These are phyloP conservation scores for Varanus salvator DNA, from an alignment of 2,113 vertebrate genomes.

Conservation along the genomic window DNA sequence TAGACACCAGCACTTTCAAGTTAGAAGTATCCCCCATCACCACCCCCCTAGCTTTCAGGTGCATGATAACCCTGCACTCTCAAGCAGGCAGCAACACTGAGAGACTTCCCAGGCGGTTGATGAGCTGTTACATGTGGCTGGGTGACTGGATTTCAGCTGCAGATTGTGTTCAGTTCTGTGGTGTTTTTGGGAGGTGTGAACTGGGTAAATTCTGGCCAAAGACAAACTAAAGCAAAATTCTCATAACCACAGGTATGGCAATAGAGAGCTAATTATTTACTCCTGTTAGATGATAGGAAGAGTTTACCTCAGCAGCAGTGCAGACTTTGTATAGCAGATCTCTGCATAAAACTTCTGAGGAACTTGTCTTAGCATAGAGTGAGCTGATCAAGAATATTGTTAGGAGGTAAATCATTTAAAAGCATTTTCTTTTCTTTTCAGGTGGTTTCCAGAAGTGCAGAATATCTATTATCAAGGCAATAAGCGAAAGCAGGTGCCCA, in stretches of 20 bases:
- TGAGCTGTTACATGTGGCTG: too few relatives aligned
- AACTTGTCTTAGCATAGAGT: neutral
- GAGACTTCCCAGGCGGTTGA: too few relatives aligned
- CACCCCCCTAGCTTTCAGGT: too few relatives aligned
- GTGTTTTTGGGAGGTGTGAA: too few relatives aligned
- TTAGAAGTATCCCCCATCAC: too few relatives aligned
- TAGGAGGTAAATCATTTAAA: slow-evolving; percentile 37
- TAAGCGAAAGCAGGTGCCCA: slow-evolving; percentile 80
- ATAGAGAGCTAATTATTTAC: slow-evolving; percentile 11
- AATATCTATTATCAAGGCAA: slow-evolving; percentile 83
- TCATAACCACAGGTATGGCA: neutral
- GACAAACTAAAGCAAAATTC: too few relatives aligned
- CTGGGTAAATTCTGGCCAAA: too few relatives aligned
- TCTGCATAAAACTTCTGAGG: neutral
- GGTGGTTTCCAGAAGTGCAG: slow-evolving; percentile 88
- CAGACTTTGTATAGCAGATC: neutral
- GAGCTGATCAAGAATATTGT: neutral
- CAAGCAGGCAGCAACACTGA: too few relatives aligned
- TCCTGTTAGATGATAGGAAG: slow-evolving; percentile 18
- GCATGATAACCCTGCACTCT: too few relatives aligned
- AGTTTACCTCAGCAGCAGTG: neutral
- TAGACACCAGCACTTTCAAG: too few relatives aligned
- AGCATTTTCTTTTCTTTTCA: slow-evolving; percentile 68
- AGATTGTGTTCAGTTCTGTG: too few relatives aligned
- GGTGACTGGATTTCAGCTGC: too few relatives aligned